Percentiles rank a stretch among this genome's conserved stretches.
Evolutionary conservation across 2,797 vertebrate genomes (phyloP).

Genomic region (Acanthurus lineatus): DNA sequence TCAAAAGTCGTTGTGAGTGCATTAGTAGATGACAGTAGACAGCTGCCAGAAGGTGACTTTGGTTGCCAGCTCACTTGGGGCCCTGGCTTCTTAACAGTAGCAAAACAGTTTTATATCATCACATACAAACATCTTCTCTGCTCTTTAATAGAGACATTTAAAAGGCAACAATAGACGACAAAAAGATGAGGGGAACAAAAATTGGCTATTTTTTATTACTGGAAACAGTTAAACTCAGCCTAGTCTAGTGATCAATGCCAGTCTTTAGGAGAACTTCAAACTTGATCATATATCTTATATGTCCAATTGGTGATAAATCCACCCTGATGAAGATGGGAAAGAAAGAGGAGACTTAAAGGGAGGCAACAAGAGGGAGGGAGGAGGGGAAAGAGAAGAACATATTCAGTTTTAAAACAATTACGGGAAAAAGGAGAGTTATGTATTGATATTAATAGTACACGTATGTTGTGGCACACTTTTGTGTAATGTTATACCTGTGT

Average conservation of each 20-base stretch:
- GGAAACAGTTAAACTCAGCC: background rate
- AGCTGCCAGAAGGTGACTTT: constrained; percentile 85
- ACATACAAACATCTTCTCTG: constrained; percentile 43
- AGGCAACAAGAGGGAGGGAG: constrained; percentile 35
- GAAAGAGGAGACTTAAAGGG: constrained; percentile 30
- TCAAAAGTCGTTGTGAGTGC: constrained; percentile 71
- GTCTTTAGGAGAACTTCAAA: background rate
- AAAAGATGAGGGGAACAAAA: background rate
- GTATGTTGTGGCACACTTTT: constrained; percentile 6
- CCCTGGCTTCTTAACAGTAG: constrained; percentile 67
- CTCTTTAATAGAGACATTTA: constrained; percentile 8
- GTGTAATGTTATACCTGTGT: background rate
- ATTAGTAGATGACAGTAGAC: constrained; percentile 81
- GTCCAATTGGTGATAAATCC: constrained; percentile 9
- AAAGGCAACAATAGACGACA: background rate
- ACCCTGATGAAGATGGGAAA: constrained; percentile 54
- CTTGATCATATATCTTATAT: no score
- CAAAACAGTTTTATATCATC: constrained; percentile 50
- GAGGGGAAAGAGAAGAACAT: constrained; percentile 15
- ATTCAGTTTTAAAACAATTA: constrained; percentile 41
- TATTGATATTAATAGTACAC: constrained; percentile 11
- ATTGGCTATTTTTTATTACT: background rate
- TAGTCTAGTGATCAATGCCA: background rate
- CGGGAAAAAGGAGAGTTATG: constrained; percentile 6
- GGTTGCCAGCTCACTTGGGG: constrained; percentile 67